Conservation (phyloP, 1,140 invertebrate genomes). For the Drosophila willistoni region DNA sequence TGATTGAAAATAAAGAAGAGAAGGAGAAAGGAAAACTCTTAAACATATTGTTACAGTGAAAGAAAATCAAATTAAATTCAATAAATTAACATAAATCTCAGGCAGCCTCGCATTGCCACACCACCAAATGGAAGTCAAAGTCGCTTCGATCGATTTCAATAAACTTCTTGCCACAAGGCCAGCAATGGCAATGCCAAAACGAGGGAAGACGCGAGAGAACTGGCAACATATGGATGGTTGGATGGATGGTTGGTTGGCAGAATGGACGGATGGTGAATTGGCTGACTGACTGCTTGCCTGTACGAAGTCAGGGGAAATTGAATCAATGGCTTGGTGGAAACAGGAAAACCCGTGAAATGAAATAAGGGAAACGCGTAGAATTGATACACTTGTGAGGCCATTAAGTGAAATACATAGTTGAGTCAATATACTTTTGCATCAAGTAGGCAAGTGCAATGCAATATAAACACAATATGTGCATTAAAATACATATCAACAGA, state of each 20-base stretch:
- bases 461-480: neutral
- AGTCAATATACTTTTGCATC: neutral
- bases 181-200: neutral
- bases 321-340: slow-evolving; percentile 45
- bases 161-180: slow-evolving; percentile 61
- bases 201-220: slow-evolving; percentile 1
- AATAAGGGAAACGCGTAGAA: slow-evolving; percentile 1
- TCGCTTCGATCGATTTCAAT: slow-evolving; percentile 69
- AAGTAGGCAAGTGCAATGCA: neutral
- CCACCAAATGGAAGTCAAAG: slow-evolving; percentile 32
- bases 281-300: slow-evolving; percentile 18
- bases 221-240: slow-evolving; percentile 64
- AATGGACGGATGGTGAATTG: neutral
- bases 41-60: slow-evolving; percentile 46
- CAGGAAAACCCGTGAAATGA: slow-evolving; percentile 21
- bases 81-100: slow-evolving; percentile 79
- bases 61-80: slow-evolving; percentile 71
- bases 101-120: slow-evolving; percentile 51
- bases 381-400: slow-evolving; percentile 6
- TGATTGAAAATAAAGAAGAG: slow-evolving; percentile 63
- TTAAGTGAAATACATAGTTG: slow-evolving; percentile 4
- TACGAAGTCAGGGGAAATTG: slow-evolving; percentile 57
- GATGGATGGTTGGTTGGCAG: neutral
- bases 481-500: slow-evolving; percentile 3
- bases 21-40: slow-evolving; percentile 8